Evolutionary conservation across 2,113 vertebrate species (phyloP), one percentile per base, ranked within the genome.

Genomic region (Hystrix brachyura): DNA sequence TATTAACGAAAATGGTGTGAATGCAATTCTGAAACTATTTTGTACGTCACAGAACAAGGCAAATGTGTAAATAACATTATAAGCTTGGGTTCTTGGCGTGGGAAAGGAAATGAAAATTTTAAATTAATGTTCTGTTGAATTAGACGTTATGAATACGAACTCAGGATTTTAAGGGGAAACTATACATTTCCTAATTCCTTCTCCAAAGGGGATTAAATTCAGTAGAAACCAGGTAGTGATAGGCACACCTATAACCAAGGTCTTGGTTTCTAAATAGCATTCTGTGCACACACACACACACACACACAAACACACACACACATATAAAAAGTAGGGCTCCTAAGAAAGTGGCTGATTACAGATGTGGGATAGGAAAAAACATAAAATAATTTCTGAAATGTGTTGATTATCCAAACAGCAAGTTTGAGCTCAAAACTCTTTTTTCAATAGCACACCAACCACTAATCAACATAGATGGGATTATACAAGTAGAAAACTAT

Each of bases 181-280:
- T 18, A 2, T 15, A 0, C 25, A 51, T 92, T 80, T 79, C 25
- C 32, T 89, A 48, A 69, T 85, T 34, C n/a, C 38, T 95, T 64
- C 19, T 10, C 34, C 43, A 43, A 18, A 90, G 5, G 0, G 8
- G 32, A 18, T 85, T 43, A 21, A 48, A 48, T 76, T 72, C 57
- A 71, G 17, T 6, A 81, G 15, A 38, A 51, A 4, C 4, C 43
- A 6, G 1, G 25, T 55, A 34, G 59, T 23, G 21, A 55, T 34
- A 4, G 25, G 1, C 27, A 34, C 1, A 85, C 19, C 17, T 53
- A 43, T 5, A 38, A 10, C 51, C 43, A 51, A 21, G 17, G 55
- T 83, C 60, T 82, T 95, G 60, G 25, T 29, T 78, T 92, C 65
- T 92, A 94, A 82, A 25, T 60, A 78, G 15, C 67, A 59, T 82